These are phyloP conservation scores for Ceratothoa steindachneri DNA, from an alignment of 2,888 invertebrate species.

Conservation along the genomic window DNA sequence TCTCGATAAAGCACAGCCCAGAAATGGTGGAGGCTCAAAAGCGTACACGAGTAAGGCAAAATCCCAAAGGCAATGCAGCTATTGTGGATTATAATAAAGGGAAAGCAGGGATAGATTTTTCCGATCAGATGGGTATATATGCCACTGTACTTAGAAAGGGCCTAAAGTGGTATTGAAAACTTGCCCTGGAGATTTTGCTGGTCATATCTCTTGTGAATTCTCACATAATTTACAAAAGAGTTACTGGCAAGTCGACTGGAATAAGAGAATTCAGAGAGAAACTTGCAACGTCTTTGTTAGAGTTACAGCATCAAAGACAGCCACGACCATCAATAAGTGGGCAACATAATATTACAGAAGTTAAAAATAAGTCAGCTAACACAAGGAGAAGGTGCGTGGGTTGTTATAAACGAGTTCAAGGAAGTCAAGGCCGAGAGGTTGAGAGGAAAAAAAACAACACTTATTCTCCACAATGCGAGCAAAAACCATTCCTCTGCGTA, in stretches of 20 bases:
- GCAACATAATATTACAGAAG: neutral
- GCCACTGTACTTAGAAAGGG: neutral
- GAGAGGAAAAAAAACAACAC: neutral
- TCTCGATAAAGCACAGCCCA: neutral
- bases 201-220: neutral
- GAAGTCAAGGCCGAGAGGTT: neutral
- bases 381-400: neutral
- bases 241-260: neutral
- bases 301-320: neutral
- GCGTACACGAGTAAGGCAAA: neutral
- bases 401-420: neutral
- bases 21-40: neutral
- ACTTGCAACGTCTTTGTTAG: neutral
- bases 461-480: neutral
- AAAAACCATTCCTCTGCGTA: neutral
- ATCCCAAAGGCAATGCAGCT: neutral
- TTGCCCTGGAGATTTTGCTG: neutral
- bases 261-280: neutral
- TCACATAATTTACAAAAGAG: neutral
- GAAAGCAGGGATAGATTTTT: neutral
- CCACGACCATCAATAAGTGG: neutral
- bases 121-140: neutral
- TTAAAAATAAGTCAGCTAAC: neutral
- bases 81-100: neutral
- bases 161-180: neutral